Percentiles rank a stretch among this genome's conserved stretches.
Conservation (phyloP, 2,113 vertebrate genomes). For the Ginglymostoma cirratum region DNA sequence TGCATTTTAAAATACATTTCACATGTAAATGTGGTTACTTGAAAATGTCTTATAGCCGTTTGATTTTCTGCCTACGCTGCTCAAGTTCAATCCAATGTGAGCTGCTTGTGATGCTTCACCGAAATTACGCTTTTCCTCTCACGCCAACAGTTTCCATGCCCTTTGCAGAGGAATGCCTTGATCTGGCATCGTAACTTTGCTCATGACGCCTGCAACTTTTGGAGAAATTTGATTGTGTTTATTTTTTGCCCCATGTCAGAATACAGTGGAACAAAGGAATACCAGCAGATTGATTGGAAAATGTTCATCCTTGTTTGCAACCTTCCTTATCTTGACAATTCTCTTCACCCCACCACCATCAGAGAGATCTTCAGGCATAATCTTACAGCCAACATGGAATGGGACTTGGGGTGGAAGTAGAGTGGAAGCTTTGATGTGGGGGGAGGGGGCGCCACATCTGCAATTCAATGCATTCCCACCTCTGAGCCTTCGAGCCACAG, state of each 20-base stretch:
- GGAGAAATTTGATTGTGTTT: not conserved
- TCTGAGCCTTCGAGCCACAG: not conserved
- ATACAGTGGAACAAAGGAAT: not conserved
- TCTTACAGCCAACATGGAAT: too few species aligned
- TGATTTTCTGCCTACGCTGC: not conserved
- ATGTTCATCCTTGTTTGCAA: not conserved
- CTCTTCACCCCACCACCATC: not conserved
- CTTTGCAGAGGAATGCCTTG: not conserved
- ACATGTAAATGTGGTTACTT: not conserved
- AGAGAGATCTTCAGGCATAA: too few species aligned
- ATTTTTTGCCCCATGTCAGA: not conserved
- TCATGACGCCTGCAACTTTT: not conserved
- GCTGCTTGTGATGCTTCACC: not conserved
- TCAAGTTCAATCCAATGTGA: not conserved
- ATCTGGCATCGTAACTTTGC: not conserved
- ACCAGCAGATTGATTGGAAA: not conserved
- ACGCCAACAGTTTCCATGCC: not conserved
- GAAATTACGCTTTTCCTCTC: not conserved
- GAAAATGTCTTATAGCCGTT: not conserved
- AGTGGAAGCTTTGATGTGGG: not conserved
- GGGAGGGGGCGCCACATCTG: not conserved
- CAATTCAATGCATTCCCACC: not conserved
- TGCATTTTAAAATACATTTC: conserved; percentile 17
- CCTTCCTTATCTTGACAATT: not conserved
- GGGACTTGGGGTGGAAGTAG: too few species aligned